Evolutionary conservation across 2,797 vertebrate genomes (phyloP).

Genomic region (Pangasius mekongensis): DNA sequence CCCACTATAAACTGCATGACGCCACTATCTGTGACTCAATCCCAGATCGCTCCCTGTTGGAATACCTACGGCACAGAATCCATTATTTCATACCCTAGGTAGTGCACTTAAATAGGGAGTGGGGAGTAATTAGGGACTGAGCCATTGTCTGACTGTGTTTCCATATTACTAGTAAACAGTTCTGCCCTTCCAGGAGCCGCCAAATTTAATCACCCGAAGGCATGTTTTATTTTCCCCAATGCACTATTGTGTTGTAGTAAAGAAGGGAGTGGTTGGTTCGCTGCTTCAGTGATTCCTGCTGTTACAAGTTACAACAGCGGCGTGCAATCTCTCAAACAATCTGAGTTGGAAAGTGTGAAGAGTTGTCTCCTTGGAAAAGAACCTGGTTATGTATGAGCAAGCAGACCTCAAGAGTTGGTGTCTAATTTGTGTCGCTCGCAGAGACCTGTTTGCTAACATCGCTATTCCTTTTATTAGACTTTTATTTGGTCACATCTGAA

Average conservation of each 20-base stretch:
- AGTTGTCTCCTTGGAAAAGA: not conserved
- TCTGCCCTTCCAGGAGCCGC: not conserved
- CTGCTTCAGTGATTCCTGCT: not conserved
- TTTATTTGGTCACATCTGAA: not conserved
- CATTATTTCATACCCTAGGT: not conserved
- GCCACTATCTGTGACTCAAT: not conserved
- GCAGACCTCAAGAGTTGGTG: not conserved
- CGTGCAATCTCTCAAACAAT: not conserved
- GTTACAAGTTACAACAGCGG: not conserved
- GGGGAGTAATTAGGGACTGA: not conserved
- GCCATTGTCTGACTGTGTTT: not conserved
- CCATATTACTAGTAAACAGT: conserved; percentile 25
- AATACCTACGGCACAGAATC: not conserved
- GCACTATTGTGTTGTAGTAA: conserved; percentile 17
- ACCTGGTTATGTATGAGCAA: too few relatives aligned
- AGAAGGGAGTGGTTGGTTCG: conserved; percentile 16
- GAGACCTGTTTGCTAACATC: not conserved
- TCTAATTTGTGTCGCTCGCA: too few relatives aligned
- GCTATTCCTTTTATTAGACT: not conserved
- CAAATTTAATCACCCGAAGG: not conserved
- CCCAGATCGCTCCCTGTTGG: not conserved
- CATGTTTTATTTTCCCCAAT: conserved; percentile 2
- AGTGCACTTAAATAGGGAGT: not conserved
- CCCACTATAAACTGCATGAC: conserved; percentile 6
- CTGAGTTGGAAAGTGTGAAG: not conserved